These are phyloP conservation scores for Mormyrus lacerda DNA, from an alignment of 2,113 vertebrate genomes.

Conservation along the genomic window DNA sequence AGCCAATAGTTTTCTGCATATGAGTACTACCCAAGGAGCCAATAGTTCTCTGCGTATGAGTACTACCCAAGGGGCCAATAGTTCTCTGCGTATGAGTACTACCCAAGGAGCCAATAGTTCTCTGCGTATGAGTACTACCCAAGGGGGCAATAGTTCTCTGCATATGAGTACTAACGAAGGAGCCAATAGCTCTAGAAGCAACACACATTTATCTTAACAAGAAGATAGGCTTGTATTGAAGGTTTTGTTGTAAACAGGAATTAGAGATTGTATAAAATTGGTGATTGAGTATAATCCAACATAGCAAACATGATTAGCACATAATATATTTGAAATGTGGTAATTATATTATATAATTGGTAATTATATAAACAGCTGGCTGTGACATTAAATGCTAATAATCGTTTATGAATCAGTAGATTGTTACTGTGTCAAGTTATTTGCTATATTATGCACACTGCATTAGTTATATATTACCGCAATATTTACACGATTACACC, in stretches of 20 bases:
- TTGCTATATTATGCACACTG: not conserved
- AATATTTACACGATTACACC: not conserved
- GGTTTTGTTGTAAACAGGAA: not conserved
- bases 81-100: too few relatives aligned
- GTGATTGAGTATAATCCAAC: not conserved
- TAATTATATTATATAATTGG: not conserved
- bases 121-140: too few relatives aligned
- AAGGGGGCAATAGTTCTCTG: too few relatives aligned
- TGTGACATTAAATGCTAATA: not conserved
- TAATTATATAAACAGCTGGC: not conserved
- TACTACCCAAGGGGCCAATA: not conserved
- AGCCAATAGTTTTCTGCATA: not conserved
- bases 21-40: not conserved
- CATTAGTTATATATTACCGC: not conserved
- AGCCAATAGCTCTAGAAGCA: too few relatives aligned
- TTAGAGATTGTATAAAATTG: not conserved
- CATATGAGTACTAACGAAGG: too few relatives aligned
- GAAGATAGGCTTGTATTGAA: not conserved
- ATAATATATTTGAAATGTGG: not conserved
- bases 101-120: too few relatives aligned
- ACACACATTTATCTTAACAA: not conserved
- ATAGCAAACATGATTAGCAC: not conserved
- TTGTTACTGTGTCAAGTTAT: not conserved
- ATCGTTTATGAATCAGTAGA: not conserved
- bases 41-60: not conserved